These are phyloP conservation scores for Ceratina calcarata DNA, from an alignment of 1,140 invertebrate genomes.

Conservation along the genomic window DNA sequence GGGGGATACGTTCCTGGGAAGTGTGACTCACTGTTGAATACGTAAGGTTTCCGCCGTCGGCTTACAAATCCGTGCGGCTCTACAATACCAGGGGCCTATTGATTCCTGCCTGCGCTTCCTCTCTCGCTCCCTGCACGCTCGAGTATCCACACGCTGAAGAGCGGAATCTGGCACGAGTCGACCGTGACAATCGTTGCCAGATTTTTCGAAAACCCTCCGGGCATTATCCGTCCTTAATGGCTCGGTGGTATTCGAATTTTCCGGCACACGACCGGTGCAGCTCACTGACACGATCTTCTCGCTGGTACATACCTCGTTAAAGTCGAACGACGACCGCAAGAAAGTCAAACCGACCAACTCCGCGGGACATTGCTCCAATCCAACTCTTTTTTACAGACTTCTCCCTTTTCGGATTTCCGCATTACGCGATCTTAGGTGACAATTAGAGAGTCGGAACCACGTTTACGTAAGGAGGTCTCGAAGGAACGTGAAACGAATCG, in stretches of 20 bases:
- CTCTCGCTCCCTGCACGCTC: constrained; percentile 3
- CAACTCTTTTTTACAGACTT: background rate
- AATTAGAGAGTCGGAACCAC: background rate
- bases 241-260: constrained; percentile 18
- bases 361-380: background rate
- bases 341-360: background rate
- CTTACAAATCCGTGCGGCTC: constrained; percentile 64
- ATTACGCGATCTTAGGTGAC: background rate
- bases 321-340: background rate
- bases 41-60: constrained; percentile 69
- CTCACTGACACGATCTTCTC: background rate
- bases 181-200: constrained; percentile 51
- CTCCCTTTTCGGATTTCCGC: background rate
- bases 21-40: constrained; percentile 65
- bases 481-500: too few relatives aligned
- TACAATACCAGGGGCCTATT: constrained; percentile 63
- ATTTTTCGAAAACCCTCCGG: constrained; percentile 46
- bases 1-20: constrained; percentile 52
- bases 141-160: constrained; percentile 36
- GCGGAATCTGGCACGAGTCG: constrained; percentile 45
- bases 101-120: constrained; percentile 33
- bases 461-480: too few relatives aligned
- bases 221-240: constrained; percentile 44
- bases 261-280: background rate
- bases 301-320: background rate